These are phyloP conservation scores for Endomychus coccineus DNA, from an alignment of 2,888 invertebrate species.

Conservation along the genomic window DNA sequence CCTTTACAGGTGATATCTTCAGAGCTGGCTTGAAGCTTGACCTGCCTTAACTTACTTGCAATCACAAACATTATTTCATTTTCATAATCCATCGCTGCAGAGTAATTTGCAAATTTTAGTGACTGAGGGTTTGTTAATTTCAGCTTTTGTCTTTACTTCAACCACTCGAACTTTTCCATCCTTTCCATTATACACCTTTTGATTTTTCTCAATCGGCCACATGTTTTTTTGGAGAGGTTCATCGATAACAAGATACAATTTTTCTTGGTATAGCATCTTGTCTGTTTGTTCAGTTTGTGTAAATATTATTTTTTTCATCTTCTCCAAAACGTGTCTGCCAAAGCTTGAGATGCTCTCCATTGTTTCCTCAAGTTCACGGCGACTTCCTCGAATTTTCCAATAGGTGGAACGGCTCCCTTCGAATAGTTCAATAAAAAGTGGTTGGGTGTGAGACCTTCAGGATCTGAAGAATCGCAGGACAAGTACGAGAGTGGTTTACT, in stretches of 20 bases:
- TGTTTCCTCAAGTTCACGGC: slow-evolving; percentile 3
- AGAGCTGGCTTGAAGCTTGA: too few relatives aligned
- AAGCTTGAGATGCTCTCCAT: slow-evolving; percentile 1
- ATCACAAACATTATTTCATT: too few relatives aligned
- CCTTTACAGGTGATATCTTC: too few relatives aligned
- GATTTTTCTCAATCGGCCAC: too few relatives aligned
- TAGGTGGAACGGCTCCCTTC: slow-evolving; percentile 1
- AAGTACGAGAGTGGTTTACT: slow-evolving; percentile 1
- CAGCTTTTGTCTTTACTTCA: too few relatives aligned
- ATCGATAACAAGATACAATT: not conserved
- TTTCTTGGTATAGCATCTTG: not conserved
- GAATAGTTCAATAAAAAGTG: slow-evolving; percentile 1
- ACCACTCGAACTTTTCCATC: too few relatives aligned
- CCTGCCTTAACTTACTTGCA: too few relatives aligned
- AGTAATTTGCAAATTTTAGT: too few relatives aligned
- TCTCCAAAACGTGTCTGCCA: slow-evolving; percentile 1
- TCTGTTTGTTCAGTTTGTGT: slow-evolving; percentile 1
- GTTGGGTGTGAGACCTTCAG: slow-evolving; percentile 1
- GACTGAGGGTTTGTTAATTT: too few relatives aligned
- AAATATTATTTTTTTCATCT: slow-evolving; percentile 2
- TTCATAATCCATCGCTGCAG: too few relatives aligned
- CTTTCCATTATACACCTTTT: too few relatives aligned
- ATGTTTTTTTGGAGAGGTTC: slow-evolving; percentile 5
- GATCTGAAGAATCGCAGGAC: not conserved
- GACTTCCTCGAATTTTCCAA: slow-evolving; percentile 2